Percentiles rank a stretch among this genome's conserved stretches.
These are phyloP conservation scores for Sarcophaga caerulescens DNA, from an alignment of 2,888 invertebrate genomes.

Conservation along the genomic window DNA sequence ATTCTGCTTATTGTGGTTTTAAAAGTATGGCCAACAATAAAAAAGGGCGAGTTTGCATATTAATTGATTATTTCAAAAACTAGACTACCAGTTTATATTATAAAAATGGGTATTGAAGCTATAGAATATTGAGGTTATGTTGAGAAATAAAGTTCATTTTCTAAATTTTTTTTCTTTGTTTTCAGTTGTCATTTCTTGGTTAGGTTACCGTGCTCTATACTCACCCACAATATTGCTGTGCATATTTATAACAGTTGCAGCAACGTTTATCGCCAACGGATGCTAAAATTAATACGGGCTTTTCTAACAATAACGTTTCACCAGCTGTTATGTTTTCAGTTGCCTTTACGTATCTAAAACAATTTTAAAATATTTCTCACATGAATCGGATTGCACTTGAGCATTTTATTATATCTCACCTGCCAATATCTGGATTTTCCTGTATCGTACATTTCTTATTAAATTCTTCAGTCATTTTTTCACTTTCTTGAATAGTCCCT, in stretches of 20 bases:
- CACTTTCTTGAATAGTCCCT: too few species aligned
- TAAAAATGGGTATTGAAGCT: too few species aligned
- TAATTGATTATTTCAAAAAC: too few species aligned
- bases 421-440: constrained; percentile 74
- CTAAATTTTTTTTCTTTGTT: background rate
- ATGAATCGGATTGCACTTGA: too few species aligned
- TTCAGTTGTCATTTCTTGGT: background rate
- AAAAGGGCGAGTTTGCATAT: too few species aligned
- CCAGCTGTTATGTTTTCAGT: constrained; percentile 82
- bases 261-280: constrained; percentile 79
- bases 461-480: constrained; percentile 72
- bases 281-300: constrained; percentile 83
- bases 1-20: too few species aligned
- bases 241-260: constrained; percentile 82
- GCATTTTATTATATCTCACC: constrained; percentile 69
- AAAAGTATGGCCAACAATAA: too few species aligned
- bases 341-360: constrained; percentile 82
- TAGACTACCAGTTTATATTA: too few species aligned
- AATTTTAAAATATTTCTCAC: constrained; percentile 2
- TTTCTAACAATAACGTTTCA: constrained; percentile 83
- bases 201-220: constrained; percentile 10
- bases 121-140: too few species aligned
- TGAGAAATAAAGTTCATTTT: too few species aligned
- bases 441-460: constrained; percentile 75
- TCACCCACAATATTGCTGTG: constrained; percentile 76